Percentiles rank a stretch among this genome's conserved stretches.
Evolutionary conservation across 2,113 vertebrate genomes (phyloP).

Genomic region (Hystrix brachyura): DNA sequence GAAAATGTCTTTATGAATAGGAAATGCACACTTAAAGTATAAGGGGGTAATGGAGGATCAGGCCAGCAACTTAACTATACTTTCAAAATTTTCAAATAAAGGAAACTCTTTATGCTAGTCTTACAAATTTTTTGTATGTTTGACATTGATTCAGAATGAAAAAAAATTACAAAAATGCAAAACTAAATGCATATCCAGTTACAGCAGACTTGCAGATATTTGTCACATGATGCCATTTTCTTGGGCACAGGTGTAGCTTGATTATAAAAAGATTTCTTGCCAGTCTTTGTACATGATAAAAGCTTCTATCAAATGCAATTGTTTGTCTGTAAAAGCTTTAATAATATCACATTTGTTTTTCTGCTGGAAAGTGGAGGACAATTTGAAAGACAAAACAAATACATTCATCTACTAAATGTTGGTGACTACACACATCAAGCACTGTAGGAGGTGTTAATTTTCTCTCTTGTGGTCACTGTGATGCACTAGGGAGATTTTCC

Average conservation of each 20-base stretch:
- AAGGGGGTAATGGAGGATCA: not conserved
- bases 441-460: not conserved
- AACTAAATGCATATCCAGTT: conserved; percentile 4
- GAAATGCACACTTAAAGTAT: not conserved
- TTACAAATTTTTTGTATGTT: not conserved
- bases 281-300: conserved; percentile 7
- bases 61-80: not conserved
- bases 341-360: conserved; percentile 9
- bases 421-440: not conserved
- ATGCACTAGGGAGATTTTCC: not conserved
- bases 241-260: not conserved
- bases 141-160: conserved; percentile 38
- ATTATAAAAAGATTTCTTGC: not conserved
- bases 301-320: not conserved
- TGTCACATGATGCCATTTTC: conserved; percentile 9
- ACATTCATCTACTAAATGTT: not conserved
- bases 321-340: conserved; percentile 25
- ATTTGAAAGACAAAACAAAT: conserved; percentile 36
- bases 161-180: conserved; percentile 21
- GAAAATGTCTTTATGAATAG: not conserved
- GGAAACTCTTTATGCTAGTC: not conserved
- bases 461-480: not conserved
- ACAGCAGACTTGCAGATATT: not conserved
- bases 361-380: not conserved
- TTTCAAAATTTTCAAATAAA: conserved; percentile 21